Percentiles rank a stretch among this genome's conserved stretches.
phyloP scores from a whole-genome alignment of 2,113 vertebrate genomes.

The Argyrosomus japonicus region DNA sequence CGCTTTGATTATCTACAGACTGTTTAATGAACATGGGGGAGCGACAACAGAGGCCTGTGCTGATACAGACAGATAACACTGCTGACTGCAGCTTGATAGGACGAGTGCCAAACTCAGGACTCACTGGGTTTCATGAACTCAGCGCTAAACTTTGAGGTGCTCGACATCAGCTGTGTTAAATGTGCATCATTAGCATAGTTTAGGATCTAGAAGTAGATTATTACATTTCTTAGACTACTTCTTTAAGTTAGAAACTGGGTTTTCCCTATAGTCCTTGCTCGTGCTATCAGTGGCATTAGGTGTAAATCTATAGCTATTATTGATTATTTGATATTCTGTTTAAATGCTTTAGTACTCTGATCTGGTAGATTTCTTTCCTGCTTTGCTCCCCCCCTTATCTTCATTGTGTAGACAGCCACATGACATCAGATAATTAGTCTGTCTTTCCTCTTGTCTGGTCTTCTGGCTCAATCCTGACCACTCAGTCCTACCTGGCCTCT shows the following conservation, averaged over 20 bases:
- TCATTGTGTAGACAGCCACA: conserved; percentile 7
- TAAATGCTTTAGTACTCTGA: neutral
- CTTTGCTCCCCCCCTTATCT: neutral
- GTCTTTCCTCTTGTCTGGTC: neutral
- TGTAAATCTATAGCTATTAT: neutral
- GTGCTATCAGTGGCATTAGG: neutral
- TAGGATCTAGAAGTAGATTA: too few species aligned
- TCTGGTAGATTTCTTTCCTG: neutral
- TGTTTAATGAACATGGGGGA: conserved; percentile 52
- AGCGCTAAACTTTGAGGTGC: neutral
- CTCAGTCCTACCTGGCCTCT: neutral
- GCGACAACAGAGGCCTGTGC: conserved; percentile 14
- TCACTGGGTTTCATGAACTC: conserved; percentile 23
- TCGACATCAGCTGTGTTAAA: neutral
- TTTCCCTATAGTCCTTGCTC: neutral
- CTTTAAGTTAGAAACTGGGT: neutral
- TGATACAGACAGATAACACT: conserved; percentile 52
- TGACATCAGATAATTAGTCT: conserved; percentile 16
- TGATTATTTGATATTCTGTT: neutral
- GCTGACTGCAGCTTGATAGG: conserved; percentile 36
- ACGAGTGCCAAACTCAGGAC: neutral
- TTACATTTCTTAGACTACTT: neutral
- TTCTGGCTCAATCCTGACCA: neutral
- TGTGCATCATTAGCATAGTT: neutral
- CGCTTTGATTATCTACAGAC: conserved; percentile 40